Conservation (phyloP, 2,113 vertebrate species). For the rabbit (Oryctolagus cuniculus) region DNA sequence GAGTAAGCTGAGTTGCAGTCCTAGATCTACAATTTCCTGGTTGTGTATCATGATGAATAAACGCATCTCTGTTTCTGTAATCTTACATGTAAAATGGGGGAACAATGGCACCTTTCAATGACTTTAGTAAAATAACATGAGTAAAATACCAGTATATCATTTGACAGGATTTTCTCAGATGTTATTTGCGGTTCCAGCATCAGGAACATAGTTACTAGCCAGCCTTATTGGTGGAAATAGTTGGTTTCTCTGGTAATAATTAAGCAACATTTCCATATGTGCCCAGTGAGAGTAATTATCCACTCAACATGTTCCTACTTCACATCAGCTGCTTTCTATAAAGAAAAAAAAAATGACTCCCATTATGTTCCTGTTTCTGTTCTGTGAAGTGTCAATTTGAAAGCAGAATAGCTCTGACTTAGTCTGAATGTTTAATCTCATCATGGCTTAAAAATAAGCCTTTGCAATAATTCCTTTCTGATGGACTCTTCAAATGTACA, state of each 20-base stretch:
- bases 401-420: conserved; percentile 54
- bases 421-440: neutral
- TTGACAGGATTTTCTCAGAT: neutral
- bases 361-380: conserved; percentile 19
- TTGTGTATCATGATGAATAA: neutral
- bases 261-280: neutral
- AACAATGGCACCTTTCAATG: neutral
- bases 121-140: neutral
- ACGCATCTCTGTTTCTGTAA: neutral
- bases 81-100: neutral
- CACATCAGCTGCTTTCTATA: neutral
- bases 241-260: neutral
- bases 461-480: neutral
- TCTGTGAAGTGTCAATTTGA: neutral
- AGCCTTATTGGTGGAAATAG: neutral
- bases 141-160: neutral
- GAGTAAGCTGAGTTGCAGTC: neutral
- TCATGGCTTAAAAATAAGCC: neutral
- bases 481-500: neutral
- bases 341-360: neutral
- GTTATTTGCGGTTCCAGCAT: neutral
- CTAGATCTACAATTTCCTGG: neutral
- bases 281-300: neutral
- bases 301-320: neutral
- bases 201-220: neutral